A percentile compares a stretch with the other conserved stretches of the same genome.
Evolutionary conservation across 37 sponge, comb jelly and placozoan genomes (phyloP).

Genomic region (Aphrocallistes beatrix): DNA sequence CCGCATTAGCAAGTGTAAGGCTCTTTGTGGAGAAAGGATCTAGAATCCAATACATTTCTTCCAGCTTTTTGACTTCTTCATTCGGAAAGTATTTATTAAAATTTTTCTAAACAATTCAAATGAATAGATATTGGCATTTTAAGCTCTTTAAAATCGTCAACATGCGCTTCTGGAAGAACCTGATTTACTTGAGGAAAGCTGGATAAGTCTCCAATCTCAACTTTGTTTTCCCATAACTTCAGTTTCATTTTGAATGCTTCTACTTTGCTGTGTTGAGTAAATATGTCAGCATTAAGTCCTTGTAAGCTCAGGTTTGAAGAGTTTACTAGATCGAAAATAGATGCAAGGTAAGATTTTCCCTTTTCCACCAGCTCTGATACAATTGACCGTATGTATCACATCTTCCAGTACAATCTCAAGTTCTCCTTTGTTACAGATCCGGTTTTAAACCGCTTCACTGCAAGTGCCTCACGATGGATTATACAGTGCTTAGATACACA

Average conservation of each 20-base stretch:
- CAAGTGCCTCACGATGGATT: constrained; percentile 4
- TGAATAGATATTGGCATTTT: neutral
- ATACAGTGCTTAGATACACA: neutral
- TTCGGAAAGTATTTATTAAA: constrained; percentile 14
- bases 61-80: neutral
- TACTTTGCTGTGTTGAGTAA: constrained; percentile 9
- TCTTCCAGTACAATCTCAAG: constrained; percentile 9
- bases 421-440: neutral
- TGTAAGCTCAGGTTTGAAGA: constrained; percentile 12
- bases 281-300: constrained; percentile 10
- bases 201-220: constrained; percentile 10
- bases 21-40: neutral
- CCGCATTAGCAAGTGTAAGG: neutral
- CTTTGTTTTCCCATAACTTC: constrained; percentile 9
- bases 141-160: neutral
- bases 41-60: neutral
- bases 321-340: neutral
- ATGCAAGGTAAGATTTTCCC: constrained; percentile 2
- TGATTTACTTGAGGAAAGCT: neutral
- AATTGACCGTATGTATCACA: constrained; percentile 7
- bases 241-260: neutral
- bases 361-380: constrained; percentile 4
- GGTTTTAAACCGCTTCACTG: neutral
- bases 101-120: neutral
- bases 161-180: constrained; percentile 3